A percentile compares a stretch with the other conserved stretches of the same genome.
Evolutionary conservation across 1,140 invertebrate species (phyloP).

Genomic region (Ceratina japonica): DNA sequence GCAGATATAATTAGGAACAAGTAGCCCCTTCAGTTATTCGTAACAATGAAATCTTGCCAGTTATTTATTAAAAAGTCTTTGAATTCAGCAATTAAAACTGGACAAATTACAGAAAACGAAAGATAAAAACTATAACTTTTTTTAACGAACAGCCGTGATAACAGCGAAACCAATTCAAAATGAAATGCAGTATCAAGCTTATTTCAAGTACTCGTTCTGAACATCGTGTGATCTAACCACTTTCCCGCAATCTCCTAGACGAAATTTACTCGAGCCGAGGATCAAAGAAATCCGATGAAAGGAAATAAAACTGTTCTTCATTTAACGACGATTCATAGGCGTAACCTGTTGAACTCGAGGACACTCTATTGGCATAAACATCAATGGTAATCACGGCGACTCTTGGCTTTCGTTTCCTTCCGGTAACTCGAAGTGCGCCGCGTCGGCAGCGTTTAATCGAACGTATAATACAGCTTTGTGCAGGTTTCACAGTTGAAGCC

Average conservation of each 20-base stretch:
- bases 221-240: neutral
- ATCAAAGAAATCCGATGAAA: neutral
- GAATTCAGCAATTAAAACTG: too few relatives aligned
- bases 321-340: constrained; percentile 8
- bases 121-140: too few relatives aligned
- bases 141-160: too few relatives aligned
- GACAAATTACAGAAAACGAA: too few relatives aligned
- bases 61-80: too few relatives aligned
- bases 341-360: constrained; percentile 57
- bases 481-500: neutral
- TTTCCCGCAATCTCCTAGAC: too few relatives aligned
- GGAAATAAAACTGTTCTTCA: constrained; percentile 8
- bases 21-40: too few relatives aligned
- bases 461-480: constrained; percentile 18
- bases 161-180: neutral
- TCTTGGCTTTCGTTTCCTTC: constrained; percentile 2
- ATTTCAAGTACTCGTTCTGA: neutral
- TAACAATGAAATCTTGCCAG: too few relatives aligned
- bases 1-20: neutral
- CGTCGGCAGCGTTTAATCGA: constrained; percentile 29
- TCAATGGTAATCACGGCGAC: neutral
- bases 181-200: neutral
- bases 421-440: constrained; percentile 4
- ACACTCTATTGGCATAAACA: constrained; percentile 11
- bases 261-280: neutral